These are phyloP conservation scores for Ypsolopha sequella DNA, from an alignment of 2,888 invertebrate genomes.

Conservation along the genomic window DNA sequence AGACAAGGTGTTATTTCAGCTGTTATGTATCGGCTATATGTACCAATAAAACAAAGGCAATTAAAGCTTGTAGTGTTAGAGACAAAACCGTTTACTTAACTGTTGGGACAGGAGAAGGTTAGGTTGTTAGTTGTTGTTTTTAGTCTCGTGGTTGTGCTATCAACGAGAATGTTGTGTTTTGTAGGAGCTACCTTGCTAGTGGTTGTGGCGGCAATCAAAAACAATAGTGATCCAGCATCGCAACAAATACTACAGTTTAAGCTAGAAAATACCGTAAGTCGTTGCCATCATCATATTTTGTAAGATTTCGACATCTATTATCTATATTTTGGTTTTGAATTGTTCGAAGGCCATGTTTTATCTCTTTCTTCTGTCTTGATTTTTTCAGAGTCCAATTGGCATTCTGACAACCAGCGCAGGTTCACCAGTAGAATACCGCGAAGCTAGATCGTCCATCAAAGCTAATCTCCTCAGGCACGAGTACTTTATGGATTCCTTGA, in stretches of 20 bases:
- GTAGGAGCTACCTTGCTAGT: not conserved
- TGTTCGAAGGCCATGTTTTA: not conserved
- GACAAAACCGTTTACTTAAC: too few relatives aligned
- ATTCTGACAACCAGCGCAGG: conserved; percentile 81
- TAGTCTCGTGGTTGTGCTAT: not conserved
- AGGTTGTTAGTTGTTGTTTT: not conserved
- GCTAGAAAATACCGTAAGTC: conserved; percentile 47
- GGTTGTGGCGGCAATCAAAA: not conserved
- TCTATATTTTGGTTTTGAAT: not conserved
- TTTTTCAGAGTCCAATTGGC: conserved; percentile 55
- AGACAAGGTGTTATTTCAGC: too few relatives aligned
- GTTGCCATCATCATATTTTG: conserved; percentile 9
- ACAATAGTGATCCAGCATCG: conserved; percentile 47
- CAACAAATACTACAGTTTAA: conserved; percentile 64
- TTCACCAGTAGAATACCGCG: conserved; percentile 78
- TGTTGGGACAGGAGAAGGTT: too few relatives aligned
- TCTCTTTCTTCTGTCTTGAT: not conserved
- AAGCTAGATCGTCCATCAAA: conserved; percentile 81
- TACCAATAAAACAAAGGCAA: too few relatives aligned
- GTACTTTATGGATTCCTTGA: conserved; percentile 77
- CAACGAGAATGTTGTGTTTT: conserved; percentile 6
- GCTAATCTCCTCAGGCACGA: conserved; percentile 83
- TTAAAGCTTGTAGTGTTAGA: too few relatives aligned
- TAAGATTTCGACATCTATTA: not conserved
- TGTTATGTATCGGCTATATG: too few relatives aligned